phyloP scores from a whole-genome alignment of 1,140 invertebrate genomes.

The Neodiprion virginianus region DNA sequence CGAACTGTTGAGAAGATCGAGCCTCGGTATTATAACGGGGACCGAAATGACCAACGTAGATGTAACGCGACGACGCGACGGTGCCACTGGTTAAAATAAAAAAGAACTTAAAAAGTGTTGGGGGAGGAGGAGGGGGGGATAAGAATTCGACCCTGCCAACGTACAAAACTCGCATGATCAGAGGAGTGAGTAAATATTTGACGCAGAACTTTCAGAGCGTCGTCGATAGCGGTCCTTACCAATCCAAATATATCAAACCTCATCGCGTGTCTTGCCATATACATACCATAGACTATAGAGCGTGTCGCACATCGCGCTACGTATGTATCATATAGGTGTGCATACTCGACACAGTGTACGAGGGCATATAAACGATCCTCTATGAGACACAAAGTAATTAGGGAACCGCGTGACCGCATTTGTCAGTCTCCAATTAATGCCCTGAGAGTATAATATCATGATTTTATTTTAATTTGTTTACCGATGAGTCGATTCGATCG shows the following conservation, averaged over 20 bases:
- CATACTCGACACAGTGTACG: too few species aligned
- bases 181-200: neutral
- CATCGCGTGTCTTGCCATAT: neutral
- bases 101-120: too few species aligned
- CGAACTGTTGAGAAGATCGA: too few species aligned
- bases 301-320: neutral
- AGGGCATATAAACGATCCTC: too few species aligned
- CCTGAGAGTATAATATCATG: neutral
- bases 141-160: too few species aligned
- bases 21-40: too few species aligned
- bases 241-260: neutral
- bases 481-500: too few species aligned
- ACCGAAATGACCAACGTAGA: too few species aligned
- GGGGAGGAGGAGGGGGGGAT: too few species aligned
- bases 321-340: neutral
- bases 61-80: too few species aligned
- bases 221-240: constrained; percentile 3
- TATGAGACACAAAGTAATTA: neutral
- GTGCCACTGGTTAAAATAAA: too few species aligned
- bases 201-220: neutral
- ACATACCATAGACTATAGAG: too few species aligned
- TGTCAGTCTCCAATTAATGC: neutral
- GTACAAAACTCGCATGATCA: neutral
- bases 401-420: neutral
- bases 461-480: neutral